Conservation (phyloP, 2,888 invertebrate genomes). For the Mythimna impura region DNA sequence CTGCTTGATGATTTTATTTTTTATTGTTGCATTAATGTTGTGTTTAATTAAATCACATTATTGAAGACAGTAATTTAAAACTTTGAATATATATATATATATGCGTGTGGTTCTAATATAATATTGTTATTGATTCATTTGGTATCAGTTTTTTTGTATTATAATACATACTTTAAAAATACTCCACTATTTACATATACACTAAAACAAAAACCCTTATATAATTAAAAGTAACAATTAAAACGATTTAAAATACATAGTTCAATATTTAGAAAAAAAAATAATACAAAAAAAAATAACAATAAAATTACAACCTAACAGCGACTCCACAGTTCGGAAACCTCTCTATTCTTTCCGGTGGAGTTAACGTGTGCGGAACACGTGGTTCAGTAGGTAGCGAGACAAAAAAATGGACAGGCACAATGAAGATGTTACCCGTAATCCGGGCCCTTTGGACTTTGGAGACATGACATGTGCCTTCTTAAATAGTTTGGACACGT, state of each 20-base stretch:
- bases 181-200: no score
- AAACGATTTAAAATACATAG: no score
- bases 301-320: constrained; percentile 25
- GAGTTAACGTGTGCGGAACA: constrained; percentile 82
- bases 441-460: constrained; percentile 62
- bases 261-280: not conserved
- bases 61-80: not conserved
- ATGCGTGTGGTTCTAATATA: no score
- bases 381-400: constrained; percentile 80
- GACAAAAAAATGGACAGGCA: constrained; percentile 73
- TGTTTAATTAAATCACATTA: not conserved
- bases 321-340: constrained; percentile 66
- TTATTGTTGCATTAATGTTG: not conserved
- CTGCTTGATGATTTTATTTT: not conserved
- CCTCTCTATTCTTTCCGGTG: constrained; percentile 72
- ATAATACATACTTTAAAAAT: no score
- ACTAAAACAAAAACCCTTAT: no score
- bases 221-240: no score
- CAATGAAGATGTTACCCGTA: constrained; percentile 70
- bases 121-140: not conserved
- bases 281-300: not conserved
- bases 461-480: constrained; percentile 55
- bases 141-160: no score
- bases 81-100: not conserved
- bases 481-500: constrained; percentile 46